Percentiles rank a stretch among this genome's conserved stretches.
These are phyloP conservation scores for Drosophila nr. perissopoda DNA, from an alignment of 2,888 invertebrate species.

Conservation along the genomic window DNA sequence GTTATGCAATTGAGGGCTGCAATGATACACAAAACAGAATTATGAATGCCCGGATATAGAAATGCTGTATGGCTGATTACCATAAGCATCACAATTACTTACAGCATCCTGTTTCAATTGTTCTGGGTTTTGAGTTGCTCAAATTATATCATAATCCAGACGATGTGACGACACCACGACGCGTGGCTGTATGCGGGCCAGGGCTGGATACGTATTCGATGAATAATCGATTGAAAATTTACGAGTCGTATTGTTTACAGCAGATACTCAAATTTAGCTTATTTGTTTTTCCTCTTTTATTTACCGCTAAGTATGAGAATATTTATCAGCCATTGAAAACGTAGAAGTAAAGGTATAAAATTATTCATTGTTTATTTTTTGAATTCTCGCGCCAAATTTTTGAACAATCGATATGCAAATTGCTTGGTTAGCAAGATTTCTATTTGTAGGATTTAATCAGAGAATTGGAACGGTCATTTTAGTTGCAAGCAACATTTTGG, in stretches of 20 bases:
- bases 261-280: neutral
- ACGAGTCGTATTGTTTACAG: slow-evolving; percentile 2
- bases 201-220: slow-evolving; percentile 51
- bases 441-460: neutral
- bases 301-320: neutral
- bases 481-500: neutral
- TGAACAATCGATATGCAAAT: neutral
- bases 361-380: slow-evolving; percentile 4
- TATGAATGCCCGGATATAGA: neutral
- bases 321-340: neutral
- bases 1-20: slow-evolving; percentile 83
- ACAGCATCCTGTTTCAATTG: slow-evolving; percentile 69
- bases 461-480: slow-evolving; percentile 1
- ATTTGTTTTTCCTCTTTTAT: neutral
- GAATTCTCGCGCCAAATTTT: slow-evolving; percentile 42
- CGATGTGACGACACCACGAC: slow-evolving; percentile 79
- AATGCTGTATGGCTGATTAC: neutral
- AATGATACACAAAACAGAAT: slow-evolving; percentile 45
- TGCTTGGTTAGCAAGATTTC: slow-evolving; percentile 4
- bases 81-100: slow-evolving; percentile 36
- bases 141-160: slow-evolving; percentile 76
- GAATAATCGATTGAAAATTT: slow-evolving; percentile 32
- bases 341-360: neutral
- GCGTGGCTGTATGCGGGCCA: slow-evolving; percentile 66
- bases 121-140: slow-evolving; percentile 43